Conservation (phyloP, 1,140 invertebrate species). For the Ceratina calcarata region DNA sequence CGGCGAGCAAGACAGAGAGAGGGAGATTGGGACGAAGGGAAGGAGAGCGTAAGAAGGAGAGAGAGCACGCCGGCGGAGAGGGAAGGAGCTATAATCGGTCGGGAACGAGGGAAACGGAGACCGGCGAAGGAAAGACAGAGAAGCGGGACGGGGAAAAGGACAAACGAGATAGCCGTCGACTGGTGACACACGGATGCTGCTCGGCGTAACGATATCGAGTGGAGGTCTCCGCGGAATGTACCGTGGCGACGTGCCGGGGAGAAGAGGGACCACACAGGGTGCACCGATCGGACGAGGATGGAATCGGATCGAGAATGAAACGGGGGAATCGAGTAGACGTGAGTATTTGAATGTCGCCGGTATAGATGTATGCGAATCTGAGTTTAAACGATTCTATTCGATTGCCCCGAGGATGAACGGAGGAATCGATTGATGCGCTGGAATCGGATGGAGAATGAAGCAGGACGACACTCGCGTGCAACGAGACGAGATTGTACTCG, state of each 20-base stretch:
- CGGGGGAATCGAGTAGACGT: not conserved
- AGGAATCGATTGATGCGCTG: not conserved
- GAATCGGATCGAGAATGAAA: not conserved
- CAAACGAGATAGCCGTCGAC: constrained; percentile 18
- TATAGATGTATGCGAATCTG: too few species aligned
- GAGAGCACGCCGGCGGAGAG: constrained; percentile 1
- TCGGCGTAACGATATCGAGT: constrained; percentile 60
- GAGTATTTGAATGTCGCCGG: too few species aligned
- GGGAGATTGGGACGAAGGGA: constrained; percentile 28
- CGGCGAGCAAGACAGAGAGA: constrained; percentile 30
- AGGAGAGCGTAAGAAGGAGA: constrained; percentile 18
- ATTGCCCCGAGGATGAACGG: too few species aligned
- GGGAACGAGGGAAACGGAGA: constrained; percentile 21
- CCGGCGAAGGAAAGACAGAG: constrained; percentile 3
- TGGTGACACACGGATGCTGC: constrained; percentile 57
- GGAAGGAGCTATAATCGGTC: constrained; percentile 5
- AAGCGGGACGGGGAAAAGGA: not conserved
- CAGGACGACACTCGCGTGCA: not conserved
- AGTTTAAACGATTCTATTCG: too few species aligned
- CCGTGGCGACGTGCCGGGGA: constrained; percentile 35
- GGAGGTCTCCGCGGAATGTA: constrained; percentile 61
- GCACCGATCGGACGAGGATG: not conserved
- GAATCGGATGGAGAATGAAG: too few species aligned
- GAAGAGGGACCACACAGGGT: constrained; percentile 18
- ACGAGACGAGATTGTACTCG: not conserved